A percentile compares a stretch with the other conserved stretches of the same genome.
Conservation (phyloP, 1,140 invertebrate genomes). For the Episyrphus balteatus region DNA sequence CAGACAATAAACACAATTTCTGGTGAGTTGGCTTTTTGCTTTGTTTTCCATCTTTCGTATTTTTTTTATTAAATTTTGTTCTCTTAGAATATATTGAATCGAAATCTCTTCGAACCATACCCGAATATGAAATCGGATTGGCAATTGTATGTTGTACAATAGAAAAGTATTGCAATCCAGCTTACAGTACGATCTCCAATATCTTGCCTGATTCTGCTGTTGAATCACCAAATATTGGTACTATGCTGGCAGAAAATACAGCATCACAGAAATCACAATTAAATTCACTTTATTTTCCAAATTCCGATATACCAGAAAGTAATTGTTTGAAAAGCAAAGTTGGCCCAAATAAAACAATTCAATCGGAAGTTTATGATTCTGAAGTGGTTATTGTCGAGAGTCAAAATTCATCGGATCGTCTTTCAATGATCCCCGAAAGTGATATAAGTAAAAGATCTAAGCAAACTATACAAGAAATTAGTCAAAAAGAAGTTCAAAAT, state of each 20-base stretch:
- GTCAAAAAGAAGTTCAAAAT: too few species aligned
- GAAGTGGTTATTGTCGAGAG: too few species aligned
- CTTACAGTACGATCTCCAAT: constrained; percentile 37
- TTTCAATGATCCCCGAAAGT: too few species aligned
- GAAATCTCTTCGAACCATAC: constrained; percentile 44
- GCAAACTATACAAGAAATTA: too few species aligned
- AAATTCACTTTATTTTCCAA: background rate
- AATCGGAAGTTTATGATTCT: background rate
- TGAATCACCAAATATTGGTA: background rate
- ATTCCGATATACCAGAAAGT: background rate
- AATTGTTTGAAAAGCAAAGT: background rate
- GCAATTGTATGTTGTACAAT: constrained; percentile 51
- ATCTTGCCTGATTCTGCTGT: constrained; percentile 7
- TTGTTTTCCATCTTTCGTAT: constrained; percentile 5
- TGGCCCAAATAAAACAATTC: background rate
- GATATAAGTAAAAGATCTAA: too few species aligned
- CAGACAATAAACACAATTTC: constrained; percentile 38
- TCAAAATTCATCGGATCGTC: too few species aligned
- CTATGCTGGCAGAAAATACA: constrained; percentile 1
- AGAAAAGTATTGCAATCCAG: constrained; percentile 54
- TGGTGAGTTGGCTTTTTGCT: constrained; percentile 18
- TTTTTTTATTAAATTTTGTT: background rate
- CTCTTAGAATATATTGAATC: constrained; percentile 37
- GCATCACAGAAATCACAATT: constrained; percentile 5
- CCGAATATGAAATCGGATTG: constrained; percentile 54